Evolutionary conservation across 2,113 vertebrate species (phyloP).

Genomic region (Thalassarche chlororhynchos): DNA sequence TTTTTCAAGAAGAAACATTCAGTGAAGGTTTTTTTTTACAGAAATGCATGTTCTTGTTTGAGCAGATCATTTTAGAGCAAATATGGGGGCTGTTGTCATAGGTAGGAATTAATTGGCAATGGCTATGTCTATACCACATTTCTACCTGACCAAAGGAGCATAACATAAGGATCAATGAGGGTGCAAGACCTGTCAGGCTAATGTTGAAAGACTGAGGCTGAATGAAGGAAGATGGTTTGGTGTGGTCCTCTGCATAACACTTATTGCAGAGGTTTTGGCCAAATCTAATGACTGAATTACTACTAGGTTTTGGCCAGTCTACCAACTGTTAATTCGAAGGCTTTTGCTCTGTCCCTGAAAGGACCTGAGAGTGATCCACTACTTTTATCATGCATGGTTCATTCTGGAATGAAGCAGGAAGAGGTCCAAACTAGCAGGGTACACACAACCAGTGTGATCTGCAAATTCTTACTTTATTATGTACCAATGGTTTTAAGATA

Average conservation of each 20-base stretch:
- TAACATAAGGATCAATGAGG: neutral
- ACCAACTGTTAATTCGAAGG: neutral
- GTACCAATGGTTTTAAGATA: neutral
- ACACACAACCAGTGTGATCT: neutral
- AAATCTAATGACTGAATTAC: neutral
- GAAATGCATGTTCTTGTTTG: neutral
- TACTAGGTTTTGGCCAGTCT: neutral
- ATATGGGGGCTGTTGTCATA: neutral
- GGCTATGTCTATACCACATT: neutral
- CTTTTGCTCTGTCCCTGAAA: neutral
- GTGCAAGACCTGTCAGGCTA: neutral
- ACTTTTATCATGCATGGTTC: neutral
- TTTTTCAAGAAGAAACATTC: neutral
- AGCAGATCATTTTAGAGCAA: neutral
- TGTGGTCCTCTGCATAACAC: neutral
- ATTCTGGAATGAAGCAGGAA: neutral
- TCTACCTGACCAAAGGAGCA: neutral
- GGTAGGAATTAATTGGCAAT: neutral
- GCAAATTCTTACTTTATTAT: neutral
- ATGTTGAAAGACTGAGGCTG: neutral
- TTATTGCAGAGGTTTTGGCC: neutral
- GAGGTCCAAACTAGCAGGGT: neutral
- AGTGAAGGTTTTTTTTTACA: neutral
- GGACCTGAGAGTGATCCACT: neutral
- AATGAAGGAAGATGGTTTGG: neutral